Conservation (phyloP, 2,797 vertebrate species). For the Lepilemur septentrionalis region DNA sequence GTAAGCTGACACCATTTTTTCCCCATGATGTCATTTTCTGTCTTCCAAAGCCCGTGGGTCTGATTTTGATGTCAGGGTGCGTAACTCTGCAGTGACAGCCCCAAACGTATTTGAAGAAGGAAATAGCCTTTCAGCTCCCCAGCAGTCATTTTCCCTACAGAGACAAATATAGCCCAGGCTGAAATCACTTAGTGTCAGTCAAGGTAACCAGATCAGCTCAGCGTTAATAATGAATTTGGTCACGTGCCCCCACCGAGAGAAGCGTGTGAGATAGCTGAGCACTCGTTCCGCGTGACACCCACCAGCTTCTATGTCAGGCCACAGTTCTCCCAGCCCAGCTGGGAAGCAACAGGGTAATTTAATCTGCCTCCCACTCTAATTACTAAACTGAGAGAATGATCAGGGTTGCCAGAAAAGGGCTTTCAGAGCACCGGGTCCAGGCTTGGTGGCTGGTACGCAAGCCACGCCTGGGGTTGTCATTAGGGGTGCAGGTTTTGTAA, state of each 20-base stretch:
- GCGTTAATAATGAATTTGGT: slow-evolving; percentile 82
- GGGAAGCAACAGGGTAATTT: slow-evolving; percentile 80
- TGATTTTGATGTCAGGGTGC: slow-evolving; percentile 72
- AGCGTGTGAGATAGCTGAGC: slow-evolving; percentile 71
- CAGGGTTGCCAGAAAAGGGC: slow-evolving; percentile 74
- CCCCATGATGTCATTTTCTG: slow-evolving; percentile 73
- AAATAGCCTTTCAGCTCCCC: slow-evolving; percentile 86
- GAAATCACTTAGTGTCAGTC: slow-evolving; percentile 84
- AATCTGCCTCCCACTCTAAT: slow-evolving; percentile 85
- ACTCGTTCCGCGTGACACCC: slow-evolving; percentile 85
- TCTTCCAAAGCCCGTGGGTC: slow-evolving; percentile 63
- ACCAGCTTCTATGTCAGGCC: slow-evolving; percentile 80
- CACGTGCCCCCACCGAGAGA: slow-evolving; percentile 79
- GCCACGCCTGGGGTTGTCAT: not conserved
- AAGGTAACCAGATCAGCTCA: slow-evolving; percentile 85
- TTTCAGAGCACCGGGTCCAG: not conserved
- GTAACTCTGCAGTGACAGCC: slow-evolving; percentile 60
- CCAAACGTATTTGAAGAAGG: slow-evolving; percentile 57
- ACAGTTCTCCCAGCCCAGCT: slow-evolving; percentile 59
- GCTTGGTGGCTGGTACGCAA: not conserved
- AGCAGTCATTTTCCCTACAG: slow-evolving; percentile 84
- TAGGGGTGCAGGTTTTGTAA: not conserved
- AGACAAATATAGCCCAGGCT: slow-evolving; percentile 88
- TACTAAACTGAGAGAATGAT: slow-evolving; percentile 88
- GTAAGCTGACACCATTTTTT: slow-evolving; percentile 70